phyloP scores from a whole-genome alignment of 2,113 vertebrate species.

The Centrocercus urophasianus region DNA sequence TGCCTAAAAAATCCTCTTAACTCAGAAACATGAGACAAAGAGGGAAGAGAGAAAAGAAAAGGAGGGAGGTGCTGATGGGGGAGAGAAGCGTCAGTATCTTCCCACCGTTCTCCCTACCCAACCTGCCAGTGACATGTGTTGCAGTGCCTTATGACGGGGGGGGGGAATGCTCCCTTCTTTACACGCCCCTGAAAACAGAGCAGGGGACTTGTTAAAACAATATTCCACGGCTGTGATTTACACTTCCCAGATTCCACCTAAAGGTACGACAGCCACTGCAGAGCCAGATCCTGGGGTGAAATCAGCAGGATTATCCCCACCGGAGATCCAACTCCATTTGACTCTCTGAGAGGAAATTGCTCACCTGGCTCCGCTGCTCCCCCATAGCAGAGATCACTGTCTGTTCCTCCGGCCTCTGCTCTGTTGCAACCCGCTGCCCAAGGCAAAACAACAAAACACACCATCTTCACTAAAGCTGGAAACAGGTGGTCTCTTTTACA shows the following conservation, averaged over 20 bases:
- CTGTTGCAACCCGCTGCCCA: neutral
- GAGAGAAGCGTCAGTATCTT: constrained; percentile 22
- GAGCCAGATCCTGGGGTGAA: neutral
- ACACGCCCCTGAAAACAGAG: neutral
- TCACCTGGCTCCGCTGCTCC: neutral
- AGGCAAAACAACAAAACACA: neutral
- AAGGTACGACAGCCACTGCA: neutral
- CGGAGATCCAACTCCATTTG: neutral
- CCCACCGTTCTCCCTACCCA: constrained; percentile 38
- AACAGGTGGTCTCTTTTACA: neutral
- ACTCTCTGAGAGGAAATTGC: neutral
- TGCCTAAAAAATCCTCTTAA: constrained; percentile 83
- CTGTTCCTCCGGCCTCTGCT: neutral
- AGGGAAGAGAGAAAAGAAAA: constrained; percentile 24
- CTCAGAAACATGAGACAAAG: constrained; percentile 75
- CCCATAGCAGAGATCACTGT: neutral
- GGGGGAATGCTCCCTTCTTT: neutral
- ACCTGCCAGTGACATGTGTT: neutral
- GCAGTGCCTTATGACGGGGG: neutral
- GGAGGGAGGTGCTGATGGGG: neutral
- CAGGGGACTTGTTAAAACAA: neutral
- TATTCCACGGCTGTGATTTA: neutral
- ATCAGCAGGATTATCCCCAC: neutral
- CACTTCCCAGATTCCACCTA: neutral
- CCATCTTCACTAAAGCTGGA: neutral